These are phyloP conservation scores for Myrmophylax atrothorax DNA, from an alignment of 2,113 vertebrate genomes.

Conservation along the genomic window DNA sequence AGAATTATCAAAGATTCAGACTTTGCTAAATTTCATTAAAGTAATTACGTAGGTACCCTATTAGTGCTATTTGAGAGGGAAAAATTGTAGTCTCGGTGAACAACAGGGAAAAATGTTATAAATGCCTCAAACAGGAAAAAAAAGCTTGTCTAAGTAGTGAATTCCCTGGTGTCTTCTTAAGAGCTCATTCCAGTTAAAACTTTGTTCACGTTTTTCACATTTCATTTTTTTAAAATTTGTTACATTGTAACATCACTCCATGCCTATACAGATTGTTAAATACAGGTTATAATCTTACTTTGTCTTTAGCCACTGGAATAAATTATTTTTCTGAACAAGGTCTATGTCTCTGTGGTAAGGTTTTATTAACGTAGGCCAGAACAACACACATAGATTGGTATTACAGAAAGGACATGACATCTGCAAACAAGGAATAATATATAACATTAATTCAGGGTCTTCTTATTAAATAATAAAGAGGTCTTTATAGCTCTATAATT, in stretches of 20 bases:
- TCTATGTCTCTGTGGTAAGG: neutral
- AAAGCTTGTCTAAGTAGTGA: neutral
- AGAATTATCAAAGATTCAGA: neutral
- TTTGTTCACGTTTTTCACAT: neutral
- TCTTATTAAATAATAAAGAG: slow-evolving; percentile 37
- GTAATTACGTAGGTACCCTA: neutral
- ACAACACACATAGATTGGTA: neutral
- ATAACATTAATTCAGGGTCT: neutral
- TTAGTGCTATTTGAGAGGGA: neutral
- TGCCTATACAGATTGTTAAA: neutral
- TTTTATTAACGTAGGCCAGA: neutral
- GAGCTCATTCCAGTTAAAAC: neutral
- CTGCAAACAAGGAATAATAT: slow-evolving; percentile 3
- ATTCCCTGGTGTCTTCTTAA: neutral
- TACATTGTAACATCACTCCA: neutral
- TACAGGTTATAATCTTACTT: neutral
- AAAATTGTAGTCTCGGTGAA: neutral
- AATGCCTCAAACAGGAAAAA: neutral
- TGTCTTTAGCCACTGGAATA: neutral
- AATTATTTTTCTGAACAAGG: neutral
- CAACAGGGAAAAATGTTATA: neutral
- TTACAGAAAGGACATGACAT: neutral
- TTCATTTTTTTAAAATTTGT: neutral
- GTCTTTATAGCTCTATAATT: slow-evolving; percentile 53
- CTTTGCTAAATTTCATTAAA: neutral